These are phyloP conservation scores for Halcyon badia DNA, from an alignment of 2,797 vertebrate genomes.

Conservation along the genomic window DNA sequence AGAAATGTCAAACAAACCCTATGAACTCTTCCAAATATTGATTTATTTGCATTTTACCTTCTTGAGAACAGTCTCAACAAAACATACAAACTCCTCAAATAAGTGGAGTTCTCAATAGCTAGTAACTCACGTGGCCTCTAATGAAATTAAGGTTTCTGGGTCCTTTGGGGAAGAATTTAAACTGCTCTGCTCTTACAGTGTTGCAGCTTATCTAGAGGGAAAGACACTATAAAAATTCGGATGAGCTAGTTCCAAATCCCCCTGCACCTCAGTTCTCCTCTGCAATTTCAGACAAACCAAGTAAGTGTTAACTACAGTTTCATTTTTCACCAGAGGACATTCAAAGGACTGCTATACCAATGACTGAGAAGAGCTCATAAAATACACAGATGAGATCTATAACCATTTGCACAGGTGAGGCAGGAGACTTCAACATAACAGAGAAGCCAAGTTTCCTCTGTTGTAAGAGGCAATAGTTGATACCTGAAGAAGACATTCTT, in stretches of 20 bases:
- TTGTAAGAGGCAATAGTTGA: background rate
- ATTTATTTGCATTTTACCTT: background rate
- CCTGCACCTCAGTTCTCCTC: background rate
- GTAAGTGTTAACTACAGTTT: slow-evolving; percentile 8
- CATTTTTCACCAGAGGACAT: background rate
- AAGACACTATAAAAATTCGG: background rate
- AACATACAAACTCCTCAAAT: background rate
- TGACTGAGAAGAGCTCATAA: background rate
- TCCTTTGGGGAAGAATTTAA: slow-evolving; percentile 3
- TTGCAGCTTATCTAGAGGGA: background rate
- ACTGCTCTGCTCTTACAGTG: background rate
- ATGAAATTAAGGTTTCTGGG: background rate
- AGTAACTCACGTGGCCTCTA: background rate
- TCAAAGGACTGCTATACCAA: background rate
- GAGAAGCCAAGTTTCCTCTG: background rate
- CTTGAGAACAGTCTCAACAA: background rate
- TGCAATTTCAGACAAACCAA: background rate
- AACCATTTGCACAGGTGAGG: background rate
- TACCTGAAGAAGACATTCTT: background rate
- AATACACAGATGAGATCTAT: background rate
- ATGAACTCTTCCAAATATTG: background rate
- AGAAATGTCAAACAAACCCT: background rate
- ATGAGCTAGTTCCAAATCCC: background rate
- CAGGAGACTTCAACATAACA: background rate
- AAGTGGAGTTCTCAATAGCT: background rate